Base-by-base conservation (phyloP, 2,888 invertebrate species). In the Neria commutata region DNA sequence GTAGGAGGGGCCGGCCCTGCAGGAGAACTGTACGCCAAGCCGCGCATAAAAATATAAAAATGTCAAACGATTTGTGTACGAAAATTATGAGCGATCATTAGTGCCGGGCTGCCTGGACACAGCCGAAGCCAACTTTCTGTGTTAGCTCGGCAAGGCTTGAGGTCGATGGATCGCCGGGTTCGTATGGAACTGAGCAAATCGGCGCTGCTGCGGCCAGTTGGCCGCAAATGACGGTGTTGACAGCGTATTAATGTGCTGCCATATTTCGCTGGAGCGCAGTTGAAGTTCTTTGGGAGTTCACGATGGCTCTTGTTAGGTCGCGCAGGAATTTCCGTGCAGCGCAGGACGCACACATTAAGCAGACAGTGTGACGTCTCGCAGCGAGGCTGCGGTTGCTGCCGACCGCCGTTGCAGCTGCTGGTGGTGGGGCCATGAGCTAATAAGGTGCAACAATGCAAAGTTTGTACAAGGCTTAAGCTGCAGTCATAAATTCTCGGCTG, bases 81-180 rank as follows among this genome's bases (percentile, higher is more conserved):
- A 74, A 75, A 76, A 70, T 74, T 77, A 77, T 77, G 77, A 71
- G 65, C 65, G 72, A 72, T 78, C 77, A 77, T 78, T 77, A 78
- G 75, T 61, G 68, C 66, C 61, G 58, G 54, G 54, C 68, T 63
- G 65, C 69, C 63, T 68, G 64, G 74, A 67, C n/a, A n/a, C n/a
- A n/a, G n/a, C n/a, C n/a, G n/a, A n/a, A n/a, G 17, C 17, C 8
- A 33, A n/a, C 47, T 51, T 47, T 46, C 57, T 47, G 49, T 26
- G 42, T 23, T 51, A 50, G 33, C 45, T 24, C 47, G 24, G 54
- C 37, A 57, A 42, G 53, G 57, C 50, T 53, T 52, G 34, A 23
- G 11, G 25, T 11, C 14, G 26, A 52, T 49, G 45, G n/a, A 26
- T 37, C 37, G 16, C 6, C 14, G 11, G 48, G 48, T 16, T 24